Conservation (phyloP, 1,140 invertebrate species). For the Sipha flava region DNA sequence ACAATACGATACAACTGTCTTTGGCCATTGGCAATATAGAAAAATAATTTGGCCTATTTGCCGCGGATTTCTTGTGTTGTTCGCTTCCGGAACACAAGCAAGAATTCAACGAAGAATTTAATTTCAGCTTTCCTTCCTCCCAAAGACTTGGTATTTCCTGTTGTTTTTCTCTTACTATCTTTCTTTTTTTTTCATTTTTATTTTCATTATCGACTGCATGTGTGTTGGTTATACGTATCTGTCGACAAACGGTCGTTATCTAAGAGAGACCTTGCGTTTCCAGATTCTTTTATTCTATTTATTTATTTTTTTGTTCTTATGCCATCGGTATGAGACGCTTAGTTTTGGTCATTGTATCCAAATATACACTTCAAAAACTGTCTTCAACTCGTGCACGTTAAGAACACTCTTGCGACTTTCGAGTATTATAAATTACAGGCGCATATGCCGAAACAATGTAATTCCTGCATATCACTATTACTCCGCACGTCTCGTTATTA, state of each 20-base stretch:
- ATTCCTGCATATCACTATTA: neutral
- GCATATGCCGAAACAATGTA: neutral
- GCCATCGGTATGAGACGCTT: neutral
- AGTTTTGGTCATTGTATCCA: neutral
- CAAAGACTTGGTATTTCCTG: neutral
- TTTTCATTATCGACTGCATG: neutral
- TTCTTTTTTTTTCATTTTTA: neutral
- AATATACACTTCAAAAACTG: neutral
- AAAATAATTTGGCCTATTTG: slow-evolving; percentile 2
- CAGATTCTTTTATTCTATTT: neutral
- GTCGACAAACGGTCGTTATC: neutral
- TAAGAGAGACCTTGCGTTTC: neutral
- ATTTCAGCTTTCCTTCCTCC: neutral
- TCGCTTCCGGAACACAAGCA: neutral
- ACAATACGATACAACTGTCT: neutral
- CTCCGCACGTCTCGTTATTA: no score
- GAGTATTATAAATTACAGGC: neutral
- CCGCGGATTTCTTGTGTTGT: slow-evolving; percentile 1
- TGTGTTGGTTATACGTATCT: neutral
- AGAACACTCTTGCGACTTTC: neutral
- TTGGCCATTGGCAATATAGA: neutral
- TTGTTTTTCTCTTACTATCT: neutral
- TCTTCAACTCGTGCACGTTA: neutral
- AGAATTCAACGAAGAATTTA: slow-evolving; percentile 23
- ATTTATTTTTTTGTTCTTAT: neutral